Conservation (phyloP, 2,797 vertebrate genomes). For the Melopsittacus undulatus region DNA sequence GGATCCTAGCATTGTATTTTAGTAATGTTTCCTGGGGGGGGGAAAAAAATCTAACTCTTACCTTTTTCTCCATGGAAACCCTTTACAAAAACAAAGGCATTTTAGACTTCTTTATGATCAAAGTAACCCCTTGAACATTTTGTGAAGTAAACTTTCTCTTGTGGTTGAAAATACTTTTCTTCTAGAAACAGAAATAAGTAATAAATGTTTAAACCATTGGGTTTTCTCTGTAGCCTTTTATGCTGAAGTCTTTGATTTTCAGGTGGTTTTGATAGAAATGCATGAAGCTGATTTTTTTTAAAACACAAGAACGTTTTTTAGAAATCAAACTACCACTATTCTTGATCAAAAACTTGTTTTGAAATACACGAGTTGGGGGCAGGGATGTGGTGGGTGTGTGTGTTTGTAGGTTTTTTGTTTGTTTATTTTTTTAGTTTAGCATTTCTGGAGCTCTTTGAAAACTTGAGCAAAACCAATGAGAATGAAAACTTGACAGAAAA, state of each 20-base stretch:
- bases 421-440: not conserved
- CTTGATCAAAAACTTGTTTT: not conserved
- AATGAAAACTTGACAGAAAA: not conserved
- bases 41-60: not conserved
- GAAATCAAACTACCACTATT: not conserved
- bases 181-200: not conserved
- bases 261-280: not conserved
- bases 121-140: not conserved
- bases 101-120: not conserved
- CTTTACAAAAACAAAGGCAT: not conserved
- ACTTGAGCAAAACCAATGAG: not conserved
- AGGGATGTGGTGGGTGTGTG: too few relatives aligned
- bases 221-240: not conserved
- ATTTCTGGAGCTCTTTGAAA: not conserved
- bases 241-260: not conserved
- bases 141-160: not conserved
- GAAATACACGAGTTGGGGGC: not conserved
- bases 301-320: not conserved
- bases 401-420: accelerated
- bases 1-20: not conserved
- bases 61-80: not conserved
- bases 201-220: not conserved
- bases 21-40: not conserved
- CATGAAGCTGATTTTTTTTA: not conserved
- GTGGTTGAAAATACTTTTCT: not conserved